phyloP scores from a whole-genome alignment of 2,888 invertebrate species.

The Drosophila maculinotata region DNA sequence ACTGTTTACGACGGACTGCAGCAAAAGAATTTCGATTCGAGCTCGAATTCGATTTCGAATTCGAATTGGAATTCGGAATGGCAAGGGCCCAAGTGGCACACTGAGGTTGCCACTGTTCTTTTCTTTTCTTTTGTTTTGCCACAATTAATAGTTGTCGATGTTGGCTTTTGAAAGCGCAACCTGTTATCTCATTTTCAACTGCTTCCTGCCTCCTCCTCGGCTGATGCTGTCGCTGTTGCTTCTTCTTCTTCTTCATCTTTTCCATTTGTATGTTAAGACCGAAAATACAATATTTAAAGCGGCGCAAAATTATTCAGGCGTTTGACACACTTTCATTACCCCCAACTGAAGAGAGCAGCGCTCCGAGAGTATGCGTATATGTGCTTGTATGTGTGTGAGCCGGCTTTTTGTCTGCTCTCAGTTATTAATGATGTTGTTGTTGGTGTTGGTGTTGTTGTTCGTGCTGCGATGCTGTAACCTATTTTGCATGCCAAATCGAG shows the following conservation, averaged over 20 bases:
- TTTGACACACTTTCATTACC: conserved; percentile 78
- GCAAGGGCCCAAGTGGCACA: conserved; percentile 49
- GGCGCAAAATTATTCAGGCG: conserved; percentile 70
- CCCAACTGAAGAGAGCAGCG: conserved; percentile 31
- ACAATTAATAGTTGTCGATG: conserved; percentile 50
- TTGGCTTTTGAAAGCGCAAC: conserved; percentile 15
- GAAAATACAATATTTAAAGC: conserved; percentile 58
- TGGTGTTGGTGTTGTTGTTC: conserved; percentile 20
- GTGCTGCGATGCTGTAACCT: conserved; percentile 75
- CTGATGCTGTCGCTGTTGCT: not conserved
- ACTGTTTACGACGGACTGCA: conserved; percentile 55
- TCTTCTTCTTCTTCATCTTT: conserved; percentile 5
- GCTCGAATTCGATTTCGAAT: conserved; percentile 18
- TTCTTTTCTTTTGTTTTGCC: conserved; percentile 47
- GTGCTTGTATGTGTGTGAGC: conserved; percentile 26
- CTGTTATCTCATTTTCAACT: conserved; percentile 70
- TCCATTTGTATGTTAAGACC: conserved; percentile 42
- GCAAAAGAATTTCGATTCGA: conserved; percentile 13
- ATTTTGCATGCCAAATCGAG: conserved; percentile 69
- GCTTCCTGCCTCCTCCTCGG: conserved; percentile 37
- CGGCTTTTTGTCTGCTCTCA: conserved; percentile 41
- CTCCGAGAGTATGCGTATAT: conserved; percentile 7
- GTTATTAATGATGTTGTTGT: conserved; percentile 22
- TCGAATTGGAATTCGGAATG: conserved; percentile 25
- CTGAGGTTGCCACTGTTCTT: conserved; percentile 27